Percentiles rank a stretch among this genome's conserved stretches.
Evolutionary conservation across 2,888 invertebrate genomes (phyloP).

Genomic region (Panorpa germanica): DNA sequence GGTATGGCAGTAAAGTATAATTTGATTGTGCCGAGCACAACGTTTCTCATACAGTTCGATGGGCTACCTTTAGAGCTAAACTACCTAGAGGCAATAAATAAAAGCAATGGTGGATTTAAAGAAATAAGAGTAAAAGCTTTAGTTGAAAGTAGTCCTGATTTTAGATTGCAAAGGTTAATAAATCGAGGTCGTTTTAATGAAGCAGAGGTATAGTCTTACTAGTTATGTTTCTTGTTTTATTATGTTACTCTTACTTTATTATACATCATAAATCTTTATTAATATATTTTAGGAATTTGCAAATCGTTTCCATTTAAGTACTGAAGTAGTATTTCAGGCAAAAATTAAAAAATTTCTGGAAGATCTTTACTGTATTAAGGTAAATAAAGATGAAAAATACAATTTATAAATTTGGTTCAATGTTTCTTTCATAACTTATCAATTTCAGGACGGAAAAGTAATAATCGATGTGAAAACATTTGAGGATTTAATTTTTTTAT

Average conservation of each 20-base stretch:
- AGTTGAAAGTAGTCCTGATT: slow-evolving; percentile 22
- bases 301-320: slow-evolving; percentile 20
- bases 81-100: no score
- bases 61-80: no score
- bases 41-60: no score
- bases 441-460: slow-evolving; percentile 13
- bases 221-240: slow-evolving; percentile 2
- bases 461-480: slow-evolving; percentile 17
- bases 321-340: slow-evolving; percentile 23
- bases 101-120: no score
- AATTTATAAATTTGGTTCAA: slow-evolving; percentile 7
- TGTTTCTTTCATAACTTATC: slow-evolving; percentile 1
- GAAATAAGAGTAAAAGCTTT: slow-evolving; percentile 22
- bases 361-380: slow-evolving; percentile 16
- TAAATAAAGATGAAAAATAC: no score
- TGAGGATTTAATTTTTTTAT: slow-evolving; percentile 15
- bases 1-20: no score
- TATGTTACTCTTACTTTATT: neutral
- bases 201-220: slow-evolving; percentile 18
- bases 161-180: slow-evolving; percentile 22
- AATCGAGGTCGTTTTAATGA: slow-evolving; percentile 22
- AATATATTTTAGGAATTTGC: slow-evolving; percentile 21
- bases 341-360: slow-evolving; percentile 19
- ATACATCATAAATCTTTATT: neutral
- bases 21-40: no score